A percentile compares a stretch with the other conserved stretches of the same genome.
Evolutionary conservation across 2,797 vertebrate genomes (phyloP).

Genomic region (Bovichtus diacanthus): DNA sequence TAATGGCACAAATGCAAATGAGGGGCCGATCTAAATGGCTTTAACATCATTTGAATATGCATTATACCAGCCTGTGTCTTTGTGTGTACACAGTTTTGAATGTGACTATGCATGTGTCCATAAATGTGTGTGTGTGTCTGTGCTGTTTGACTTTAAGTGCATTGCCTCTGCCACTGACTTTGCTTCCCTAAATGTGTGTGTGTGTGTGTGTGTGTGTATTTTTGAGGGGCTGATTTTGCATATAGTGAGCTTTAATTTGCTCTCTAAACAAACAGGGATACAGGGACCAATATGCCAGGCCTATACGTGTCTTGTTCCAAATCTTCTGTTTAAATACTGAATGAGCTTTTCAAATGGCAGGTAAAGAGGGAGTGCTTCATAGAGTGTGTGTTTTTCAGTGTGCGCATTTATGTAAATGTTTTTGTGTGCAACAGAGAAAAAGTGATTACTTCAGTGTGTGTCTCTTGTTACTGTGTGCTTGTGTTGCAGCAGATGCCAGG

Average conservation of each 20-base stretch:
- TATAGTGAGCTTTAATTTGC: constrained; percentile 72
- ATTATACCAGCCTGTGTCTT: constrained; percentile 44
- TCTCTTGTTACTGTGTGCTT: constrained; percentile 47
- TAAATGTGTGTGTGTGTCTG: background rate
- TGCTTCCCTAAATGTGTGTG: background rate
- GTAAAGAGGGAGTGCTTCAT: constrained; percentile 54
- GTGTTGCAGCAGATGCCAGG: constrained; percentile 78
- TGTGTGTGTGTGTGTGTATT: too few species aligned
- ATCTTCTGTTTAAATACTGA: constrained; percentile 37
- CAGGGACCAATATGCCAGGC: constrained; percentile 1
- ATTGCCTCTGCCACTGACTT: background rate
- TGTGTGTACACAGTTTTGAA: constrained; percentile 12
- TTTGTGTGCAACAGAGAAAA: constrained; percentile 11
- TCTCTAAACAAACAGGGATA: constrained; percentile 58
- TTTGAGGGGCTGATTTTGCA: constrained; percentile 75
- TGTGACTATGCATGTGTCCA: constrained; percentile 41
- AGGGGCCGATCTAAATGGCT: constrained; percentile 70
- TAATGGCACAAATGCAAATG: constrained; percentile 73
- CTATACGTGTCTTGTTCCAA: constrained; percentile 21
- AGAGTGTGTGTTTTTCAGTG: background rate
- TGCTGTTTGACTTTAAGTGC: constrained; percentile 7
- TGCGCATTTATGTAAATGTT: constrained; percentile 30
- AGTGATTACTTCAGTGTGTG: constrained; percentile 42
- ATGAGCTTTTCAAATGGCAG: constrained; percentile 60
- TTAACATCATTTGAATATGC: constrained; percentile 83